These are phyloP conservation scores for Ictalurus punctatus DNA, from an alignment of 2,113 vertebrate genomes.

Conservation along the genomic window DNA sequence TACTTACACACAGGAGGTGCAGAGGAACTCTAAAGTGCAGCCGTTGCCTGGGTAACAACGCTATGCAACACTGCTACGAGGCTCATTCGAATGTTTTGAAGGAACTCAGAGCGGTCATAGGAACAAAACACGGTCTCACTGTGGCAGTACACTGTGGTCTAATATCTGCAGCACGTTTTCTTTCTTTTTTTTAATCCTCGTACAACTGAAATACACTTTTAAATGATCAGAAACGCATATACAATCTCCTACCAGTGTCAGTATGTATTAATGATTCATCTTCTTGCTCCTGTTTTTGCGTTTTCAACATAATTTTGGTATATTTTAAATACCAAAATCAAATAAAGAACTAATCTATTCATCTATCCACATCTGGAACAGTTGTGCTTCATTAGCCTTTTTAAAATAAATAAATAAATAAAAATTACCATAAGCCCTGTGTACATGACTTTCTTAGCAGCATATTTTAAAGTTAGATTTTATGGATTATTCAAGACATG, in stretches of 20 bases:
- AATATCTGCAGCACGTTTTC: background rate
- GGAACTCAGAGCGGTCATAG: background rate
- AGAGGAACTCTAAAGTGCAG: background rate
- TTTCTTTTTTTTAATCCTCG: background rate
- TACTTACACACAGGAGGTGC: slow-evolving; percentile 6
- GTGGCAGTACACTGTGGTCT: background rate
- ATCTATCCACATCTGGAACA: background rate
- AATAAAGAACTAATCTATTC: background rate
- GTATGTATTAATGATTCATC: background rate
- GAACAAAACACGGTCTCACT: background rate
- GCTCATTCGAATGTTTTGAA: background rate
- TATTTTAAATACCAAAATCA: background rate
- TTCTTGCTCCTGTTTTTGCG: background rate
- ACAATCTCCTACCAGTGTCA: too few relatives aligned
- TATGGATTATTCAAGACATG: background rate
- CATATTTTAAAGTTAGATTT: background rate
- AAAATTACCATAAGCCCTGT: background rate
- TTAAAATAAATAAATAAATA: too few relatives aligned
- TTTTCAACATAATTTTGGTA: background rate
- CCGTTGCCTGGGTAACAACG: slow-evolving; percentile 12
- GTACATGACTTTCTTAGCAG: background rate
- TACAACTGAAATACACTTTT: background rate
- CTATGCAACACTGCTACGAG: background rate
- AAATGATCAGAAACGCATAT: background rate
- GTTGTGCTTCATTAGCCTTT: background rate